These are phyloP conservation scores for Bombus confusus DNA, from an alignment of 1,140 invertebrate species.

Conservation along the genomic window DNA sequence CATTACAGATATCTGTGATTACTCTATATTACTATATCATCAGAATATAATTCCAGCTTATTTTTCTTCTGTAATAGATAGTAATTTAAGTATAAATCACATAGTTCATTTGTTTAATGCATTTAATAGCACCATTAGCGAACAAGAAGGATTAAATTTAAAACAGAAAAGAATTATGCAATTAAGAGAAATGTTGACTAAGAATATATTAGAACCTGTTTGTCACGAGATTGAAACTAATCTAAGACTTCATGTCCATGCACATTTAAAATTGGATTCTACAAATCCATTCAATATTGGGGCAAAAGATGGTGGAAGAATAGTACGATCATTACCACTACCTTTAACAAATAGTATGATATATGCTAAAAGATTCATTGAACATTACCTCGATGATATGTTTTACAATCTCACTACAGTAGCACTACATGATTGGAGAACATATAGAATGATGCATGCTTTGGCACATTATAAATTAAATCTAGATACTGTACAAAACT, in stretches of 20 bases:
- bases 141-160: conserved; percentile 67
- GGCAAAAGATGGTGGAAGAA: conserved; percentile 73
- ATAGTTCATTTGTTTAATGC: conserved; percentile 76
- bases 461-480: conserved; percentile 94
- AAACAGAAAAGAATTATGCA: conserved; percentile 65
- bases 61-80: conserved; percentile 70
- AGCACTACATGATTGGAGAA: conserved; percentile 98
- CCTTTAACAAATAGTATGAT: conserved; percentile 72
- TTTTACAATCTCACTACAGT: conserved; percentile 99
- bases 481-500: conserved; percentile 92
- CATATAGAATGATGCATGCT: conserved; percentile 97
- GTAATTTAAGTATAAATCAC: conserved; percentile 73
- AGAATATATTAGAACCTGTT: conserved; percentile 88
- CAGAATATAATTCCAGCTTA: conserved; percentile 80
- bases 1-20: conserved; percentile 74
- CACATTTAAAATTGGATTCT: conserved; percentile 93
- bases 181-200: conserved; percentile 74
- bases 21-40: conserved; percentile 78
- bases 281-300: conserved; percentile 88
- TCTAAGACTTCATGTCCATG: conserved; percentile 93
- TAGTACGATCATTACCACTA: conserved; percentile 70
- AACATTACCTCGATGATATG: conserved; percentile 96
- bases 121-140: conserved; percentile 73
- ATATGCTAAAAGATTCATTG: conserved; percentile 84
- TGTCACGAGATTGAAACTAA: conserved; percentile 95